Evolutionary conservation across 2,888 invertebrate species (phyloP).

Genomic region (Chorisops tibialis): DNA sequence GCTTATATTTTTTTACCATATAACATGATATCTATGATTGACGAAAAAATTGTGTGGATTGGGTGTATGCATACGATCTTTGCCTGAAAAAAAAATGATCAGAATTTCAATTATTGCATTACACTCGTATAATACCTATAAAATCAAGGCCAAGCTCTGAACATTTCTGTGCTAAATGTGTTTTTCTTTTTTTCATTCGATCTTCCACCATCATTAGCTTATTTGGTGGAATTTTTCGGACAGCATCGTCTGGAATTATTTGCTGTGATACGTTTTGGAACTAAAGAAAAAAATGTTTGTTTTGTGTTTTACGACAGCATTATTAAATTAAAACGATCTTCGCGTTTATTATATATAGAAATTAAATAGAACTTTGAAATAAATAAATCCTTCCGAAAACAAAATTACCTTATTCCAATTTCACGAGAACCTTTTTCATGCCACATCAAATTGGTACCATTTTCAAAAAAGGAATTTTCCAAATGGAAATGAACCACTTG

Average conservation of each 20-base stretch:
- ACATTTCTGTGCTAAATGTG: conserved; percentile 49
- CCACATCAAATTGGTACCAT: too few relatives aligned
- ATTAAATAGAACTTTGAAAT: too few relatives aligned
- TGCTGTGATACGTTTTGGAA: conserved; percentile 50
- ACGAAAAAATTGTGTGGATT: conserved; percentile 85
- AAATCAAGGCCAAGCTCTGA: conserved; percentile 48
- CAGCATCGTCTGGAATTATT: conserved; percentile 48
- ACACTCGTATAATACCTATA: conserved; percentile 40
- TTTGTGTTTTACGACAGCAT: too few relatives aligned
- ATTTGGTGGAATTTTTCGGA: conserved; percentile 47
- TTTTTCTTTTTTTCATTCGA: conserved; percentile 50
- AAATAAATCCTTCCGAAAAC: too few relatives aligned
- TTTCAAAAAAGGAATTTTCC: too few relatives aligned
- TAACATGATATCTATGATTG: conserved; percentile 73
- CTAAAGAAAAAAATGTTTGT: too few relatives aligned
- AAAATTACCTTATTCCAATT: too few relatives aligned
- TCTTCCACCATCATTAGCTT: conserved; percentile 50
- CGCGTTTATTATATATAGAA: too few relatives aligned
- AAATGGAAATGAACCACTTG: too few relatives aligned
- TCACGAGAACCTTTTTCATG: too few relatives aligned
- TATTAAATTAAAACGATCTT: too few relatives aligned
- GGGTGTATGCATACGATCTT: conserved; percentile 58
- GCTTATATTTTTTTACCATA: conserved; percentile 59
- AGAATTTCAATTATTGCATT: not conserved
- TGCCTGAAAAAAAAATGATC: conserved; percentile 39